Conservation (phyloP, 2,113 vertebrate species). For the Rhynchomys soricoides region DNA sequence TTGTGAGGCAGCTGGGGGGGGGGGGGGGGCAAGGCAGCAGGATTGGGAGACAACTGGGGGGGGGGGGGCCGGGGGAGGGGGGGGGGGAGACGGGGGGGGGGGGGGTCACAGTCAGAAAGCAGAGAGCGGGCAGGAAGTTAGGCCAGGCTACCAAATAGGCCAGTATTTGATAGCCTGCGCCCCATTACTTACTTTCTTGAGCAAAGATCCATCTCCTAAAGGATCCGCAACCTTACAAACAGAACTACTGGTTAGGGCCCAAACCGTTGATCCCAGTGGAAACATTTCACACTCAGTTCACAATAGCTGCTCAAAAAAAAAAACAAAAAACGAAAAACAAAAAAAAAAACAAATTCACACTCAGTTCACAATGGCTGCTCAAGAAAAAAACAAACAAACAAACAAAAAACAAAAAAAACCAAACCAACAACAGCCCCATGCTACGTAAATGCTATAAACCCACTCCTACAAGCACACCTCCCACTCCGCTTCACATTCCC, state of each 20-base stretch:
- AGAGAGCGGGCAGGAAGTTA: background rate
- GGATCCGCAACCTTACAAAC: background rate
- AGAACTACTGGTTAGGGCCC: background rate
- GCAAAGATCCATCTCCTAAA: background rate
- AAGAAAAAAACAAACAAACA: too few relatives aligned
- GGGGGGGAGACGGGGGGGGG: too few relatives aligned
- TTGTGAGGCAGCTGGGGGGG: background rate
- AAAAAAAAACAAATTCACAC: too few relatives aligned
- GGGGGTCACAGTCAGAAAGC: too few relatives aligned
- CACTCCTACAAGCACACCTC: background rate
- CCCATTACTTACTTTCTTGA: background rate
- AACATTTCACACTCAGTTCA: background rate
- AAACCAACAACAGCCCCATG: too few relatives aligned
- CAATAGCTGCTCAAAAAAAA: background rate
- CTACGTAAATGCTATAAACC: fast-evolving
- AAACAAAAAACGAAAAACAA: too few relatives aligned
- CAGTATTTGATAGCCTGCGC: too few relatives aligned
- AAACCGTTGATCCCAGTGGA: background rate
- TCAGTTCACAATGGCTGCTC: too few relatives aligned
- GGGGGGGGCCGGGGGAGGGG: too few relatives aligned
- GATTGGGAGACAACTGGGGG: background rate
- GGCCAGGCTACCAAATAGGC: background rate
- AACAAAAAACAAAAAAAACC: too few relatives aligned
- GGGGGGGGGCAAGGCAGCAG: too few relatives aligned
- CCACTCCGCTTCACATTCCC: background rate